phyloP scores from a whole-genome alignment of 2,888 invertebrate species.

The Hedychridium roseum region DNA sequence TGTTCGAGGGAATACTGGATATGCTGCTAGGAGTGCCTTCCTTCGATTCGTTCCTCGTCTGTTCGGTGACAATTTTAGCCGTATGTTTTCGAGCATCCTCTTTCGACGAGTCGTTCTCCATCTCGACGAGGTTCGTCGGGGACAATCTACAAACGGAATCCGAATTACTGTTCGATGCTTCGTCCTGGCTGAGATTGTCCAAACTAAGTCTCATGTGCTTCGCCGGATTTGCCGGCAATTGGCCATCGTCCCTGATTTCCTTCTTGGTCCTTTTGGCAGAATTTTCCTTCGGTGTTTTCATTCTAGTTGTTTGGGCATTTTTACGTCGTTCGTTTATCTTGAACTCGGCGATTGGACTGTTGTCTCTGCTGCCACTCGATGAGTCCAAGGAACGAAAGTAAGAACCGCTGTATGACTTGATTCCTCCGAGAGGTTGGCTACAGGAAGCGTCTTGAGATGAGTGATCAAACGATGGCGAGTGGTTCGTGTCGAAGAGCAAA shows the following conservation, averaged over 20 bases:
- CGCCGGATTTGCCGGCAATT: constrained; percentile 30
- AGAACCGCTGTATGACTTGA: constrained; percentile 52
- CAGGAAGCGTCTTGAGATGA: constrained; percentile 65
- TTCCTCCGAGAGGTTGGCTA: constrained; percentile 55
- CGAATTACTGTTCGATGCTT: constrained; percentile 55
- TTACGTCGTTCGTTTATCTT: constrained; percentile 51
- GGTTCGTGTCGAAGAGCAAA: constrained; percentile 75
- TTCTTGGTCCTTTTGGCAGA: constrained; percentile 34
- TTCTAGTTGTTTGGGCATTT: too few species aligned
- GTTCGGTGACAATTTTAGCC: constrained; percentile 39
- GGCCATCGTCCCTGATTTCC: constrained; percentile 35
- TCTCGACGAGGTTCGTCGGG: constrained; percentile 38
- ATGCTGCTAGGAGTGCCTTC: constrained; percentile 54
- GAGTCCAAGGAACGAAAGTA: constrained; percentile 62
- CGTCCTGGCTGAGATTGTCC: constrained; percentile 57
- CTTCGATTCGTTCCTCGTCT: constrained; percentile 52
- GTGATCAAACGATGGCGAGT: constrained; percentile 74
- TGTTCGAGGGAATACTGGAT: constrained; percentile 51
- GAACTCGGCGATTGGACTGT: constrained; percentile 64
- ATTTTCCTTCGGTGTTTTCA: constrained; percentile 39
- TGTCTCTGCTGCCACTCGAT: constrained; percentile 62
- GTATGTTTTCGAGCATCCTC: constrained; percentile 30
- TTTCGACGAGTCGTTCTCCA: constrained; percentile 46
- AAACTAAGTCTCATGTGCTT: constrained; percentile 49
- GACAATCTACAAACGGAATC: constrained; percentile 53